These are phyloP conservation scores for Sitta carolinensis DNA, from an alignment of 2,797 vertebrate genomes.

Conservation along the genomic window DNA sequence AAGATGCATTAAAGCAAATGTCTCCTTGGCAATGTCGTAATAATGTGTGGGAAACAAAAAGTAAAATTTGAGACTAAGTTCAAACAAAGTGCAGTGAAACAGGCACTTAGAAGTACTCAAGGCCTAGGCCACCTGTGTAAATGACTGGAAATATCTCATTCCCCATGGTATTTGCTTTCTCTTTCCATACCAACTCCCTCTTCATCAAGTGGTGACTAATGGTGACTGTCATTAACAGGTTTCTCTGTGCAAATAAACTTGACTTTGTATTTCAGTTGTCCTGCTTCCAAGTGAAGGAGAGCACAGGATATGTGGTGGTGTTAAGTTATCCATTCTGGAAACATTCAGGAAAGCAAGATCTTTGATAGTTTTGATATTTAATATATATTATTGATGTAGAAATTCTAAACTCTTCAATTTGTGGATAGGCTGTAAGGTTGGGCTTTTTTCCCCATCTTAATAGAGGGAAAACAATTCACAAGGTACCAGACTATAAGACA, in stretches of 20 bases:
- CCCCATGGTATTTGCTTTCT: neutral
- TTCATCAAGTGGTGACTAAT: neutral
- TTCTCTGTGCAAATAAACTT: slow-evolving; percentile 4
- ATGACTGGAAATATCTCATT: neutral
- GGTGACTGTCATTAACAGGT: neutral
- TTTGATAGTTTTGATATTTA: neutral
- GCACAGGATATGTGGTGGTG: neutral
- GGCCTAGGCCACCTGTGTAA: neutral
- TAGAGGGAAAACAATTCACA: neutral
- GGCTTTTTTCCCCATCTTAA: rapidly evolving
- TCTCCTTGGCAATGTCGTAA: neutral
- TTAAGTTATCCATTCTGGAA: neutral
- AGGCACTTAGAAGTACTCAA: neutral
- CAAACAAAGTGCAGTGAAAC: neutral
- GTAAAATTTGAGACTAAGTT: neutral
- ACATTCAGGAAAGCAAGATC: neutral
- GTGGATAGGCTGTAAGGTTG: neutral
- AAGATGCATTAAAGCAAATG: neutral
- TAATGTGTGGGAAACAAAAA: neutral
- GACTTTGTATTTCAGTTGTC: neutral
- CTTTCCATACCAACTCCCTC: neutral
- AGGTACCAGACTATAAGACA: neutral
- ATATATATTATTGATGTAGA: neutral
- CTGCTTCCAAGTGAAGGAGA: neutral
- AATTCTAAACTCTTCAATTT: neutral